Conservation (phyloP, 2,888 invertebrate species). For the Trachelus tabidus region DNA sequence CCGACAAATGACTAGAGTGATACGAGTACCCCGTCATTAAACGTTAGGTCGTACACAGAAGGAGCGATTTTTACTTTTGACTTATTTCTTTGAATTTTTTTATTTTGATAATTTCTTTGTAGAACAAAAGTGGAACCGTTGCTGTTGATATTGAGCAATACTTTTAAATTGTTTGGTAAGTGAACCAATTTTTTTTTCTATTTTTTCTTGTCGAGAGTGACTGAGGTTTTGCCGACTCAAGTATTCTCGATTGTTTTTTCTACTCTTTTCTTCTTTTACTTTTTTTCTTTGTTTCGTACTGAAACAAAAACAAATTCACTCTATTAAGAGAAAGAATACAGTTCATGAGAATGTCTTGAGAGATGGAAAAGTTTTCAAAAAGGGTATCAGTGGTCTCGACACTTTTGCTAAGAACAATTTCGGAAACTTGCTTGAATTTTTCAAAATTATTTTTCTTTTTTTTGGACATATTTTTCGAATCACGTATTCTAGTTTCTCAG, state of each 20-base stretch:
- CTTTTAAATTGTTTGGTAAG: neutral
- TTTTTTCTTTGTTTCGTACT: neutral
- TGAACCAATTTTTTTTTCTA: neutral
- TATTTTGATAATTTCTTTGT: neutral
- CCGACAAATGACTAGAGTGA: conserved; percentile 1
- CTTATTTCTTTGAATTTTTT: neutral
- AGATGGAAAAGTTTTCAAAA: neutral
- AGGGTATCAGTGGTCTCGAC: neutral
- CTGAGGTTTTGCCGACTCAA: neutral
- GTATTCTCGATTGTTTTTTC: neutral
- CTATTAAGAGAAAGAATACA: neutral
- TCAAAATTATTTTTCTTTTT: neutral
- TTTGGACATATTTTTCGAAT: neutral
- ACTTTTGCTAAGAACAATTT: neutral
- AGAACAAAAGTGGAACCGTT: neutral
- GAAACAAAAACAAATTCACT: neutral
- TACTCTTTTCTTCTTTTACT: neutral
- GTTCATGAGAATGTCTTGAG: neutral
- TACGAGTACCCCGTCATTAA: neutral
- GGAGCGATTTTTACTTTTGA: neutral
- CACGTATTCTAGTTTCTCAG: too few species aligned
- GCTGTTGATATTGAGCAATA: neutral
- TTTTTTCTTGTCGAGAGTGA: neutral
- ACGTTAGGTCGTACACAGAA: neutral
- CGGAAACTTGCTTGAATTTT: neutral